A percentile compares a stretch with the other conserved stretches of the same genome.
phyloP scores from a whole-genome alignment of 2,888 invertebrate genomes.

The Diarsia mendica region DNA sequence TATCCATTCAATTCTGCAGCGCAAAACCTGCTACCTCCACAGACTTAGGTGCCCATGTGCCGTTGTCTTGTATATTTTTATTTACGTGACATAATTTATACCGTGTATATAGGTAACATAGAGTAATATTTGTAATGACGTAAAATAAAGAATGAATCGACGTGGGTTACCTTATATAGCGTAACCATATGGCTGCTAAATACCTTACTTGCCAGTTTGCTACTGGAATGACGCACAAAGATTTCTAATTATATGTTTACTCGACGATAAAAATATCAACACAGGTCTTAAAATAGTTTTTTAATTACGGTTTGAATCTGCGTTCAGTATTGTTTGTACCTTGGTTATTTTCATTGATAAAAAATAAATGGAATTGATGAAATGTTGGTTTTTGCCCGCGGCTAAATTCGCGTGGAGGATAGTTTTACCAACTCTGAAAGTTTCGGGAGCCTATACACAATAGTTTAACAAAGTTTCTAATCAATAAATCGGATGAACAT shows the following conservation, averaged over 20 bases:
- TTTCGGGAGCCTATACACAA: not conserved
- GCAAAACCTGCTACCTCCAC: not conserved
- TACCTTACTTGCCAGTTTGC: constrained; percentile 34
- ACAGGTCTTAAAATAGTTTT: not conserved
- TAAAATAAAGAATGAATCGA: constrained; percentile 6
- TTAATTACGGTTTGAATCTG: not conserved
- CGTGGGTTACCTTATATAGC: constrained; percentile 40
- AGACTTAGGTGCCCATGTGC: no score
- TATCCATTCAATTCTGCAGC: not conserved
- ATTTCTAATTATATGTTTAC: constrained; percentile 25
- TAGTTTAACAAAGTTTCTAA: not conserved
- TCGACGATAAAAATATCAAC: not conserved
- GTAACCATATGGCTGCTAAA: constrained; percentile 37
- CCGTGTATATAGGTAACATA: not conserved
- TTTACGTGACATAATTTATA: not conserved
- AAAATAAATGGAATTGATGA: not conserved
- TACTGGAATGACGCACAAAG: constrained; percentile 40
- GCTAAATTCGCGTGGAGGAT: no score
- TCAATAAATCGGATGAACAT: not conserved
- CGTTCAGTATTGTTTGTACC: not conserved
- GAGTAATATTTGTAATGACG: constrained; percentile 17
- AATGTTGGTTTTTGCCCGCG: not conserved
- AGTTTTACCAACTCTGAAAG: not conserved
- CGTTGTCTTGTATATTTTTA: not conserved
- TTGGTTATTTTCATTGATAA: not conserved